Conservation (phyloP, 2,888 invertebrate genomes). For the Drosophila nr. fundita region DNA sequence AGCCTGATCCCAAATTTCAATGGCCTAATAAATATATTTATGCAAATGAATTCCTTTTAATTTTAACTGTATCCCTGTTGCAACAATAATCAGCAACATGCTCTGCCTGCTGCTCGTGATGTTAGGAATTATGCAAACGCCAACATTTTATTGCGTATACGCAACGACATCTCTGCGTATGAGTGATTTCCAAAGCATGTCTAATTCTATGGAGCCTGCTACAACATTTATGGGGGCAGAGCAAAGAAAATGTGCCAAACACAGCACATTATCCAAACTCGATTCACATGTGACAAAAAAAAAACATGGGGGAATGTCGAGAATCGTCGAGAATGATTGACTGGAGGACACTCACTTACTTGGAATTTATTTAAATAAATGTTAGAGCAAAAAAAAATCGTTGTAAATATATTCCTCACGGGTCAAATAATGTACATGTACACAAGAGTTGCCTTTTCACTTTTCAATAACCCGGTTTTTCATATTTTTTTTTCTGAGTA, state of each 20-base stretch:
- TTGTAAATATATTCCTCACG: neutral
- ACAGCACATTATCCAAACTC: conserved; percentile 14
- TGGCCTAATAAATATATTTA: conserved; percentile 64
- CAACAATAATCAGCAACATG: conserved; percentile 59
- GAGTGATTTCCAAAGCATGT: conserved; percentile 56
- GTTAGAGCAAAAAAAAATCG: neutral
- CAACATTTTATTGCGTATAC: conserved; percentile 34
- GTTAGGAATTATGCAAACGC: conserved; percentile 62
- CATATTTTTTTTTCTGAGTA: neutral
- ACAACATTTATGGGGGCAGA: neutral
- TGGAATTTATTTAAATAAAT: neutral
- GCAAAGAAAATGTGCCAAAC: neutral
- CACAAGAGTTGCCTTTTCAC: neutral
- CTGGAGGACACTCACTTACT: neutral
- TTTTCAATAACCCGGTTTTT: neutral
- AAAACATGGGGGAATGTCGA: neutral
- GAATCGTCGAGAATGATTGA: neutral
- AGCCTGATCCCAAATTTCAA: conserved; percentile 44
- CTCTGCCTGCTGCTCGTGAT: conserved; percentile 36
- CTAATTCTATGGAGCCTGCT: conserved; percentile 22
- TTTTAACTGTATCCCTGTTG: conserved; percentile 39
- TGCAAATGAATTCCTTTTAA: conserved; percentile 63
- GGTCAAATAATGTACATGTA: neutral
- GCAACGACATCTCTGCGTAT: conserved; percentile 40
- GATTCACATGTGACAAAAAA: conserved; percentile 8